Evolutionary conservation across 35 echinoderm and acorn worm genomes (phyloP).

Genomic region (Heliocidaris erythrogramma): DNA sequence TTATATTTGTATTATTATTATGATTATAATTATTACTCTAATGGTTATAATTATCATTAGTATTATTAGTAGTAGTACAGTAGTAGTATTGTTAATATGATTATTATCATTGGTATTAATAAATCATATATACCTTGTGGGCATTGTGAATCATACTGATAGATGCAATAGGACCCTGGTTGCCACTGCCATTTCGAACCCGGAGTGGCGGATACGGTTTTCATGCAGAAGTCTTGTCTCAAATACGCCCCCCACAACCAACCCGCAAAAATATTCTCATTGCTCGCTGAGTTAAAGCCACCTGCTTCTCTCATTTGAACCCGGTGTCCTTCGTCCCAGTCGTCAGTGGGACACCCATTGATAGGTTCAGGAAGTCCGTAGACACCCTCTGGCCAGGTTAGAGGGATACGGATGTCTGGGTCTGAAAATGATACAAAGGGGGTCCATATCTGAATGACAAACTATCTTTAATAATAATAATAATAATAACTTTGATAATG

Average conservation of each 20-base stretch:
- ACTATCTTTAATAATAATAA: too few relatives aligned
- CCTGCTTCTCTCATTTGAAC: background rate
- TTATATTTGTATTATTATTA: too few relatives aligned
- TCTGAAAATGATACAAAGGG: background rate
- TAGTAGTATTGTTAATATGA: too few relatives aligned
- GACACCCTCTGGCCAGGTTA: background rate
- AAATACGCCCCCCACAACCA: background rate
- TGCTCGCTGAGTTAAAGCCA: background rate
- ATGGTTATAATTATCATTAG: too few relatives aligned
- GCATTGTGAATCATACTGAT: background rate
- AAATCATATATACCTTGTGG: background rate
- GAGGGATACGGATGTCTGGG: background rate
- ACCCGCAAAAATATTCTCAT: background rate
- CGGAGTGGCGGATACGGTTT: background rate
- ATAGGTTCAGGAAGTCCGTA: background rate
- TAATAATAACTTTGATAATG: too few relatives aligned
- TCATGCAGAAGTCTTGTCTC: background rate
- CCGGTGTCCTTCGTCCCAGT: background rate
- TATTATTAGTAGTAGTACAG: too few relatives aligned
- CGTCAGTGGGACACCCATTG: background rate
- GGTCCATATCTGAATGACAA: too few relatives aligned
- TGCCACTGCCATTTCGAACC: background rate
- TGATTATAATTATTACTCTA: too few relatives aligned
- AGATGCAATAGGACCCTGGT: background rate
- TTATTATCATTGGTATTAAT: too few relatives aligned